Percentiles rank a stretch among this genome's conserved stretches.
These are phyloP conservation scores for Forbesichthys papilliferus DNA, from an alignment of 2,113 vertebrate species.

Conservation along the genomic window DNA sequence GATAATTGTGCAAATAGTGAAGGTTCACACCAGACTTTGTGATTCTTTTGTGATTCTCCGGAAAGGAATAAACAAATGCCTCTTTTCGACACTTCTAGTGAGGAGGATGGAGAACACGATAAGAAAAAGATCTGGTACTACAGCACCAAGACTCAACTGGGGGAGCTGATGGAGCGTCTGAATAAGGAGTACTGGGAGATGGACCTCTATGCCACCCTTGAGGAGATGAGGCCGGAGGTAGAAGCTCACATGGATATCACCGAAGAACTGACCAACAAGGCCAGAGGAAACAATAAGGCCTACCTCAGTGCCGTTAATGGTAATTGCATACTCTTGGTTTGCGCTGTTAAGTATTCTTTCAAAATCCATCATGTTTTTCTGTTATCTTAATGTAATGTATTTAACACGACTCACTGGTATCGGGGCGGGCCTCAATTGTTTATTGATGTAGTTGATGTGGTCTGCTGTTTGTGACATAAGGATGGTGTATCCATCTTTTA, in stretches of 20 bases:
- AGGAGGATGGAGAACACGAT: slow-evolving; percentile 90
- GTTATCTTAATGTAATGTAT: too few relatives aligned
- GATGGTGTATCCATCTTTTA: not conserved
- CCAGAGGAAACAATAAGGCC: slow-evolving; percentile 88
- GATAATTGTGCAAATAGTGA: too few relatives aligned
- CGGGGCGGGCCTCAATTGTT: not conserved
- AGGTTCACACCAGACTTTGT: too few relatives aligned
- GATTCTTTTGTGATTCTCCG: too few relatives aligned
- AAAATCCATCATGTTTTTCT: too few relatives aligned
- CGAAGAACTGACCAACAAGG: slow-evolving; percentile 94
- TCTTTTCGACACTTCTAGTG: slow-evolving; percentile 65
- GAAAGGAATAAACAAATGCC: too few relatives aligned
- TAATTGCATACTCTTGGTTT: slow-evolving; percentile 44
- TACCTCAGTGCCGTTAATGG: slow-evolving; percentile 92
- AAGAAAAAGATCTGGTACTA: slow-evolving; percentile 97
- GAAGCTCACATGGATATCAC: slow-evolving; percentile 94
- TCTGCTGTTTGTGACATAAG: not conserved
- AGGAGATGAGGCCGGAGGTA: slow-evolving; percentile 91
- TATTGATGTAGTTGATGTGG: not conserved
- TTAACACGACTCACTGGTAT: not conserved
- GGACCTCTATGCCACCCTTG: slow-evolving; percentile 87
- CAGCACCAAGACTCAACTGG: slow-evolving; percentile 90
- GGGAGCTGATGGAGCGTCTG: slow-evolving; percentile 85
- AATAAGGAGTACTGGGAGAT: slow-evolving; percentile 94
- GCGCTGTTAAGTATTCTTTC: too few relatives aligned